Evolutionary conservation across 2,888 invertebrate species (phyloP).

Genomic region (Disparrhopalites patrizii): DNA sequence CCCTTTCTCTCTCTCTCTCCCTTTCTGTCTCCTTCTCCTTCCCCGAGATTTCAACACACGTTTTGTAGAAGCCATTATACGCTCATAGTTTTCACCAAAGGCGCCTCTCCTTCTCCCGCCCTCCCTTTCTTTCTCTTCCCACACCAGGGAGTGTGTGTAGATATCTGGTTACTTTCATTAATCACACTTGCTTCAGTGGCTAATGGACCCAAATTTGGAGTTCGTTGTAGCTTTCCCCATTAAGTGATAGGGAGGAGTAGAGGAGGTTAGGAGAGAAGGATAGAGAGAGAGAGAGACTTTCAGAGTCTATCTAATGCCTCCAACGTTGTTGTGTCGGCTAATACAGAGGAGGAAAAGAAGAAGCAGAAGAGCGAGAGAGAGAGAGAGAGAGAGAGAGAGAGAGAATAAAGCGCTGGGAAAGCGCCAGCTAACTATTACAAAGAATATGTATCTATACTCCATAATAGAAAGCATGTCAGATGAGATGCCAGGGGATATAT

Average conservation of each 20-base stretch:
- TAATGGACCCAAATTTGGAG: not conserved
- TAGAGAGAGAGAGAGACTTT: not conserved
- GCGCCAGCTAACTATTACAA: not conserved
- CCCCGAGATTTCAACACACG: too few species aligned
- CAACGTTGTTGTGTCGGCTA: not conserved
- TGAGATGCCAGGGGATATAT: too few species aligned
- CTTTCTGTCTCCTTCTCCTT: too few species aligned
- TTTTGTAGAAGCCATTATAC: too few species aligned
- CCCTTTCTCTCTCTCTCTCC: too few species aligned
- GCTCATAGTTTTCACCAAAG: too few species aligned
- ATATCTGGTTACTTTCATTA: not conserved
- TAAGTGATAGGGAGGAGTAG: too few species aligned
- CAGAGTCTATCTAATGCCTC: too few species aligned
- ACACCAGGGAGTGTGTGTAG: not conserved
- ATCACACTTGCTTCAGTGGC: conserved; percentile 5
- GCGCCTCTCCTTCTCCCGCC: not conserved
- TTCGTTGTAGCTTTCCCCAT: too few species aligned
- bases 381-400: not conserved
- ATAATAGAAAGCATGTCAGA: too few species aligned
- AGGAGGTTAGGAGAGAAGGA: not conserved
- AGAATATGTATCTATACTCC: not conserved
- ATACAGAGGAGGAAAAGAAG: not conserved
- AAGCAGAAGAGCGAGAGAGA: too few species aligned
- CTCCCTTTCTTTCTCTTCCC: not conserved
- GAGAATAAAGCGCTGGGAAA: not conserved